Evolutionary conservation across 2,888 invertebrate genomes (phyloP).

Genomic region (Anaspis maculata): DNA sequence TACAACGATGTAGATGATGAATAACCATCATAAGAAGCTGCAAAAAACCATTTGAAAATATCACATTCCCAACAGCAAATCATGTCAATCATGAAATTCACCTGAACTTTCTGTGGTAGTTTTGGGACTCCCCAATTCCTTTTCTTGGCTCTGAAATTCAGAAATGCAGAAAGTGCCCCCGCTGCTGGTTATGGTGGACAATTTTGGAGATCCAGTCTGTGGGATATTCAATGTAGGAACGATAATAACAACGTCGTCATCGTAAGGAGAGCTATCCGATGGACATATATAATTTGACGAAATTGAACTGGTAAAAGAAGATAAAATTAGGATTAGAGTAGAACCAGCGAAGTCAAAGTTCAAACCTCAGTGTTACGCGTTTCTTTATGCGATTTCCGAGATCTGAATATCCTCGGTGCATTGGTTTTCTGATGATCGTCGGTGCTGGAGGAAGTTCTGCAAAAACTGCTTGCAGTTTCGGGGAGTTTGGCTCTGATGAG

Average conservation of each 20-base stretch:
- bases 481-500: slow-evolving; percentile 70
- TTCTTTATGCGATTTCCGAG: slow-evolving; percentile 74
- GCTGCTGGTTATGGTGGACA: slow-evolving; percentile 7
- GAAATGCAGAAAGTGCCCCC: slow-evolving; percentile 8
- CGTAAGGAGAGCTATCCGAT: slow-evolving; percentile 27
- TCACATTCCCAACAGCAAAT: no score
- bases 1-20: slow-evolving; percentile 65
- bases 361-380: slow-evolving; percentile 73
- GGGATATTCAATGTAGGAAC: slow-evolving; percentile 44
- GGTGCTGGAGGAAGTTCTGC: slow-evolving; percentile 43
- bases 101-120: slow-evolving; percentile 59
- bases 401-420: slow-evolving; percentile 66
- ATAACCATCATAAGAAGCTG: slow-evolving; percentile 65
- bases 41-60: no score
- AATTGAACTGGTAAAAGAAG: slow-evolving; percentile 35
- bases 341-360: neutral
- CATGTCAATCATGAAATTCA: no score
- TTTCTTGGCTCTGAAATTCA: slow-evolving; percentile 20
- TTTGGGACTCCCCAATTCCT: slow-evolving; percentile 47
- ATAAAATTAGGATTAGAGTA: neutral
- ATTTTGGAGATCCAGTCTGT: slow-evolving; percentile 9
- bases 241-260: slow-evolving; percentile 47
- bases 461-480: no score
- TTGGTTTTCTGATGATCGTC: slow-evolving; percentile 48
- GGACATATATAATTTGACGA: slow-evolving; percentile 38